Conservation (phyloP, 2,888 invertebrate genomes). For the Mamestra brassicae region DNA sequence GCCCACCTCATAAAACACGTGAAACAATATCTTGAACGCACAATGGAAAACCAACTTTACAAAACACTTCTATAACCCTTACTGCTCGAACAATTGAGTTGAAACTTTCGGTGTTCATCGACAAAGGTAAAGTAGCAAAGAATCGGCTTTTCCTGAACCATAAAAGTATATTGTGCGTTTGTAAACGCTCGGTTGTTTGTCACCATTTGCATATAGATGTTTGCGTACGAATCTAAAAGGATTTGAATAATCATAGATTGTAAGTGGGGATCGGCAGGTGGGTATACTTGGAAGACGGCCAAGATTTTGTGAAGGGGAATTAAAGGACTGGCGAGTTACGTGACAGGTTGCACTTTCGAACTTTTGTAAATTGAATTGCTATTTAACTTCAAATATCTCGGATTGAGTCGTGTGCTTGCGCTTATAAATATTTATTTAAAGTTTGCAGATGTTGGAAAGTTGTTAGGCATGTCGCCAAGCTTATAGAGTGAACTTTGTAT, state of each 20-base stretch:
- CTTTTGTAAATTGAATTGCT: slow-evolving; percentile 34
- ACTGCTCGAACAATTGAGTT: slow-evolving; percentile 51
- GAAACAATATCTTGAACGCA: slow-evolving; percentile 87
- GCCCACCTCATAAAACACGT: slow-evolving; percentile 90
- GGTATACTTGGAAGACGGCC: slow-evolving; percentile 58
- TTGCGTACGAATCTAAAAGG: slow-evolving; percentile 69
- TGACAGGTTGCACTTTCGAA: slow-evolving; percentile 35
- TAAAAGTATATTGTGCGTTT: slow-evolving; percentile 90
- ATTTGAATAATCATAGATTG: slow-evolving; percentile 70
- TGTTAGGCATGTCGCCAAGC: slow-evolving; percentile 39
- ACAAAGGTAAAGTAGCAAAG: slow-evolving; percentile 68
- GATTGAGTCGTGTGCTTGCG: not conserved
- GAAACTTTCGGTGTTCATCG: slow-evolving; percentile 41
- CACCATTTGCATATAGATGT: slow-evolving; percentile 89
- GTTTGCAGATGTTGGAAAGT: slow-evolving; percentile 24
- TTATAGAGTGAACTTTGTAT: slow-evolving; percentile 1
- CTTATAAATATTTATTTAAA: slow-evolving; percentile 34
- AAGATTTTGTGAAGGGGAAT: slow-evolving; percentile 41
- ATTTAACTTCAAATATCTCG: slow-evolving; percentile 26
- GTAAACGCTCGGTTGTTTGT: slow-evolving; percentile 89
- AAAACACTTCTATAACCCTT: slow-evolving; percentile 25
- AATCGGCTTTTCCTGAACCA: slow-evolving; percentile 86
- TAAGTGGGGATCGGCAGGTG: slow-evolving; percentile 64
- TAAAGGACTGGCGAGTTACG: slow-evolving; percentile 34
- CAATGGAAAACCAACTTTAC: slow-evolving; percentile 54